Conservation (phyloP, 2,113 vertebrate genomes). For the Trematomus loennbergii region DNA sequence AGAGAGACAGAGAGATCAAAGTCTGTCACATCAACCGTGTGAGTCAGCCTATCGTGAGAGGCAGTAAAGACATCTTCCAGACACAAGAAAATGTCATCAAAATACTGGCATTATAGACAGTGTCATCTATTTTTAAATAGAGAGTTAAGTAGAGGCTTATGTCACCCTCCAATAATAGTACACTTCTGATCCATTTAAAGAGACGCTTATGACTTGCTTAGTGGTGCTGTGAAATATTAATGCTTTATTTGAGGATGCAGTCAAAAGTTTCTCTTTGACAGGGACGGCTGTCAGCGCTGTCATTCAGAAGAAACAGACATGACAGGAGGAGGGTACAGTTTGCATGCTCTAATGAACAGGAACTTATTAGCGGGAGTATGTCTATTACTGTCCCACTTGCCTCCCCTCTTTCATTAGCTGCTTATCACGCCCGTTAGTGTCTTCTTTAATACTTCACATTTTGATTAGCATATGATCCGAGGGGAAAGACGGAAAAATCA, state of each 20-base stretch:
- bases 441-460: constrained; percentile 84
- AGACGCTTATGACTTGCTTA: constrained; percentile 62
- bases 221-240: constrained; percentile 58
- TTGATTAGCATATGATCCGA: constrained; percentile 81
- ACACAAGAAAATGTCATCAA: constrained; percentile 70
- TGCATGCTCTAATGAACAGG: constrained; percentile 77
- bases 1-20: constrained; percentile 71
- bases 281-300: constrained; percentile 69
- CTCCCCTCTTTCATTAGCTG: constrained; percentile 77
- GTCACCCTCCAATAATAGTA: constrained; percentile 67
- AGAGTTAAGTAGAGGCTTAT: constrained; percentile 63
- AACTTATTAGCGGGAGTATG: constrained; percentile 76
- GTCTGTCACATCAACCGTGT: constrained; percentile 70
- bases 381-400: constrained; percentile 75
- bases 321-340: constrained; percentile 63
- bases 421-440: constrained; percentile 80
- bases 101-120: constrained; percentile 59
- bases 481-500: constrained; percentile 64
- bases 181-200: constrained; percentile 65
- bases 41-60: constrained; percentile 66
- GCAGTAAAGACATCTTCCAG: constrained; percentile 62
- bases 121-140: constrained; percentile 75
- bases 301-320: constrained; percentile 67
- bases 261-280: constrained; percentile 69
- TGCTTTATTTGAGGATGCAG: constrained; percentile 58